A percentile compares a stretch with the other conserved stretches of the same genome.
These are phyloP conservation scores for Oenanthe melanoleuca DNA, from an alignment of 2,113 vertebrate genomes.

Conservation along the genomic window DNA sequence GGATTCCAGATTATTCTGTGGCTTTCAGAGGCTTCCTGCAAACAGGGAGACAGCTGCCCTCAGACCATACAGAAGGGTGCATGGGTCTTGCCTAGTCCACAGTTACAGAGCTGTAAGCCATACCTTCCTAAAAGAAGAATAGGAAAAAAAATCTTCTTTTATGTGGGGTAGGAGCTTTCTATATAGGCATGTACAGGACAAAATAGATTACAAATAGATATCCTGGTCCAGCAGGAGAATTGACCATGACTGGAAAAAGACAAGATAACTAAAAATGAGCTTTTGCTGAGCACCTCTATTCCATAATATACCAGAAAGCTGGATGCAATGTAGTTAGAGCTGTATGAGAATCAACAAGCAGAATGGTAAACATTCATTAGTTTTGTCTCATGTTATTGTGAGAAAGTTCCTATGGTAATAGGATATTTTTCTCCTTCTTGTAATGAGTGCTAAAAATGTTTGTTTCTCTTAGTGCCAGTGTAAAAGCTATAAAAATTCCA, in stretches of 20 bases:
- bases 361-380: background rate
- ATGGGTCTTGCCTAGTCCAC: background rate
- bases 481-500: background rate
- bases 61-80: background rate
- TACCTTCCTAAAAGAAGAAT: background rate
- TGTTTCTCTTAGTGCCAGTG: background rate
- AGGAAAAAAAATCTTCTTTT: rapidly evolving
- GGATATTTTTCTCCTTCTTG: background rate
- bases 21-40: background rate
- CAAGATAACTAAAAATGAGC: background rate
- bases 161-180: background rate
- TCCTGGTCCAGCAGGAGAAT: background rate
- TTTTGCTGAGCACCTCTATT: background rate
- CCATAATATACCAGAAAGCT: background rate
- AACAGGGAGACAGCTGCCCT: background rate
- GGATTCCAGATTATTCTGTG: too few relatives aligned
- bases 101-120: background rate
- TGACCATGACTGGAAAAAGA: background rate
- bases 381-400: background rate
- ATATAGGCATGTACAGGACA: background rate
- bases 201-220: background rate
- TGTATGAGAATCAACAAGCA: background rate
- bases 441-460: background rate
- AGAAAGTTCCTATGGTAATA: background rate
- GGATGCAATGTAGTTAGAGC: background rate